These are phyloP conservation scores for Neosalanx taihuensis DNA, from an alignment of 2,797 vertebrate genomes.

Conservation along the genomic window DNA sequence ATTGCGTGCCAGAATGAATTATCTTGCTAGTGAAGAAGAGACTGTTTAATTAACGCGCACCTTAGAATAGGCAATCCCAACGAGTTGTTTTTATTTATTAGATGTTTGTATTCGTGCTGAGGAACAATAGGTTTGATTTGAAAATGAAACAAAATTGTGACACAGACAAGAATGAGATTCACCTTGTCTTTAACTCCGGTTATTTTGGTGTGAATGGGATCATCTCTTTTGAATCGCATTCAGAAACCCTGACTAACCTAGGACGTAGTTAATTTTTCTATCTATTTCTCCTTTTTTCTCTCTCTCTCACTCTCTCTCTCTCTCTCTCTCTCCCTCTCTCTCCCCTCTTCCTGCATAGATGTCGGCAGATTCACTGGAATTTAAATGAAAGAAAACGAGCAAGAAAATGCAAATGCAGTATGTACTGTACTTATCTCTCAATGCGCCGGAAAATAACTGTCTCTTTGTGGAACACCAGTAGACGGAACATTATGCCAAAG, in stretches of 20 bases:
- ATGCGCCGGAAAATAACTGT: background rate
- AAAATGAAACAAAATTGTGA: background rate
- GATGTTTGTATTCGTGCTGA: background rate
- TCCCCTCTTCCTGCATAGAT: background rate
- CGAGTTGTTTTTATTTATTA: background rate
- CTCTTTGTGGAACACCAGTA: background rate
- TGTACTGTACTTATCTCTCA: background rate
- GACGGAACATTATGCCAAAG: background rate
- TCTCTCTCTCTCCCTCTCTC: background rate
- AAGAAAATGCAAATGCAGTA: slow-evolving; percentile 16
- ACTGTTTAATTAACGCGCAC: background rate
- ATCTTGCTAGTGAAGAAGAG: background rate
- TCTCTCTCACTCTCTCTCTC: background rate
- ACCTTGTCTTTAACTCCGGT: background rate
- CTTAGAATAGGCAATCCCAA: background rate
- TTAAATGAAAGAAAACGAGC: slow-evolving; percentile 24
- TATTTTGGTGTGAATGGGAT: background rate
- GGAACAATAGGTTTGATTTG: background rate
- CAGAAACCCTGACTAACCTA: background rate
- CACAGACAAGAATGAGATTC: background rate
- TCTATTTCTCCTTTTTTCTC: background rate
- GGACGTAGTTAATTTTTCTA: background rate
- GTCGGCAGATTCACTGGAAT: slow-evolving; percentile 18
- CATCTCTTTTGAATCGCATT: slow-evolving; percentile 1
- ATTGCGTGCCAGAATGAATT: background rate